phyloP scores from a whole-genome alignment of 1,140 invertebrate species.

The Lasioglossum baleicum region DNA sequence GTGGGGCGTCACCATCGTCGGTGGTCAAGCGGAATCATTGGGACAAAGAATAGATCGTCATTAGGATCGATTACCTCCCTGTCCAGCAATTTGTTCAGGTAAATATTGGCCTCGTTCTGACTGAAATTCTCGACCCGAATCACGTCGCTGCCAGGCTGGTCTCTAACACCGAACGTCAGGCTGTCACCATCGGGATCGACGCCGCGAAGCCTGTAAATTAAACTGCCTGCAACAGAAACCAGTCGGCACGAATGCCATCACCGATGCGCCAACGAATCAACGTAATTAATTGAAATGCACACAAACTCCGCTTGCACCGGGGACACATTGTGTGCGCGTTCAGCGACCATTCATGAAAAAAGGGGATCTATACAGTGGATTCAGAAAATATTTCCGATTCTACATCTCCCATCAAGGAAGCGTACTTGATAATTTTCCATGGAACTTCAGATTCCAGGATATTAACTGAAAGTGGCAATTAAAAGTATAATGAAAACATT shows the following conservation, averaged over 20 bases:
- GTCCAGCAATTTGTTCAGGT: conserved; percentile 93
- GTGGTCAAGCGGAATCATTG: not conserved
- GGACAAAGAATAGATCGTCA: conserved; percentile 7
- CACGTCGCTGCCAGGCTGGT: conserved; percentile 89
- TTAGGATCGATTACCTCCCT: conserved; percentile 83
- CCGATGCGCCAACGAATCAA: conserved; percentile 26
- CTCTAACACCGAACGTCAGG: conserved; percentile 90
- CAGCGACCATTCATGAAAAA: too few relatives aligned
- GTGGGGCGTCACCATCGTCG: not conserved
- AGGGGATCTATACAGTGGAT: too few relatives aligned
- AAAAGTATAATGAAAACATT: not conserved
- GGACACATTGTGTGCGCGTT: too few relatives aligned
- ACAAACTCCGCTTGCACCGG: not conserved
- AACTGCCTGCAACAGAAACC: conserved; percentile 83
- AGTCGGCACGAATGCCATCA: conserved; percentile 36
- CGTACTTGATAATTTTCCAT: not conserved
- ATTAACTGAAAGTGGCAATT: not conserved
- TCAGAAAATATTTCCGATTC: too few relatives aligned
- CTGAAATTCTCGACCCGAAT: conserved; percentile 90
- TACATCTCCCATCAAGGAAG: not conserved
- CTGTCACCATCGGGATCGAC: conserved; percentile 92
- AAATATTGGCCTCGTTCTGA: conserved; percentile 91
- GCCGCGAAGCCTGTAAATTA: conserved; percentile 90
- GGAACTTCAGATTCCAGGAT: not conserved
- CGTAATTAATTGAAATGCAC: conserved; percentile 30